Evolutionary conservation across 2,797 vertebrate species (phyloP), one percentile per base, ranked within the genome.

Genomic region (Hephaestus fuliginosus): DNA sequence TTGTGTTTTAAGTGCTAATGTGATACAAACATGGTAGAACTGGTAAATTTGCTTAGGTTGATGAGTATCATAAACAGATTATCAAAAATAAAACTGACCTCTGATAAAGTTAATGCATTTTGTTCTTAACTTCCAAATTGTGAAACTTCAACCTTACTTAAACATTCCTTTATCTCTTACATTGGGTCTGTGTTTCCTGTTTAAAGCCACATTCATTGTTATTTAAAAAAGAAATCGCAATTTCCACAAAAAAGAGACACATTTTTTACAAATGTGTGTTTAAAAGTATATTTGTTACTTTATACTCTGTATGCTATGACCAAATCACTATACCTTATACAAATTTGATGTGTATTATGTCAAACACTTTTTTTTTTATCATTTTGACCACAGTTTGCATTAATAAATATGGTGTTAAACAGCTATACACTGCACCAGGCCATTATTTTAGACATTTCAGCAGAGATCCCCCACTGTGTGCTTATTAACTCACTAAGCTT

Each of bases 401-500:
- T 28, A 25, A 25, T 43, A 28, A 43, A 71, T 48, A 18, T 56
- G 36, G n/a, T 49, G 12, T 49, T 70, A 33, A 46, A 56, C 28
- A 67, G 49, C 56, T 33, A 11, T 18, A 33, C 33, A 68, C n/a
- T 60, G 11, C 13, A 18, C 63, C 43, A 53, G 14, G 13, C 57
- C 4, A 72, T 78, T 74, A 70, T 85, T 81, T 68, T 11, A 15
- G 49, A 61, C 65, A 63, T 78, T 36, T 46, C 41, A 57, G 44
- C 57, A 65, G 80, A 83, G 20, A 69, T 63, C 43, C 61, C 66
- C 62, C 14, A 36, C 68, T 62, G 66, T 61, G 70, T 22, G 60
- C 60, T 71, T 81, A 77, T 83, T 88, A 90, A 84, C 83, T 80
- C 48, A 48, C 70, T 69, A 80, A 82, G 72, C 62, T 60, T 86